These are phyloP conservation scores for Andrena minutula DNA, from an alignment of 2,888 invertebrate genomes.

Conservation along the genomic window DNA sequence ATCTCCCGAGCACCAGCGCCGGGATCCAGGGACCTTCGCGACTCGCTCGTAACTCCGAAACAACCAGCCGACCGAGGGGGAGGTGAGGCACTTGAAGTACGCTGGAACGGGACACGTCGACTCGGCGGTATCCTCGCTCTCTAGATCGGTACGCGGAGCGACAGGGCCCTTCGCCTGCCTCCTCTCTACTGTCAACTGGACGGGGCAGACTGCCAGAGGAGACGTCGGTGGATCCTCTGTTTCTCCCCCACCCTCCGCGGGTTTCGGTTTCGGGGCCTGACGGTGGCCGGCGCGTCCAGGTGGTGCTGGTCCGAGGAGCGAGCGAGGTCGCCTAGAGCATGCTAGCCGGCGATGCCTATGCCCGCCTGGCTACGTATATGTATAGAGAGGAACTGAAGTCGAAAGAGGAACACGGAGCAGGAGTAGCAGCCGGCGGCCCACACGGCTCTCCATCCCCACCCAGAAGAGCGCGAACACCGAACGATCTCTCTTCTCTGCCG, in stretches of 20 bases:
- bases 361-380: slow-evolving; percentile 74
- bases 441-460: slow-evolving; percentile 72
- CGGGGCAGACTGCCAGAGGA: slow-evolving; percentile 13
- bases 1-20: background rate
- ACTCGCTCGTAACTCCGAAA: too few relatives aligned
- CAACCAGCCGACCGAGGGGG: too few relatives aligned
- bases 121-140: slow-evolving; percentile 5
- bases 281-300: slow-evolving; percentile 47
- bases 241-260: slow-evolving; percentile 17
- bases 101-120: slow-evolving; percentile 8
- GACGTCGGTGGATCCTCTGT: slow-evolving; percentile 37
- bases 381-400: slow-evolving; percentile 79
- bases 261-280: slow-evolving; percentile 38
- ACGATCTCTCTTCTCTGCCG: slow-evolving; percentile 69
- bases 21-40: background rate
- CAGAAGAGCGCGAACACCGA: slow-evolving; percentile 58
- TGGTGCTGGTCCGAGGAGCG: slow-evolving; percentile 46
- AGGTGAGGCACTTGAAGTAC: too few relatives aligned
- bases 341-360: slow-evolving; percentile 65
- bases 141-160: slow-evolving; percentile 22
- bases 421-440: slow-evolving; percentile 73
- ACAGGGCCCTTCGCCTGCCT: slow-evolving; percentile 29
- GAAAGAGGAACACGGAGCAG: slow-evolving; percentile 75
- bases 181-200: slow-evolving; percentile 52
- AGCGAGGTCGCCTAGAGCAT: slow-evolving; percentile 56